phyloP scores from a whole-genome alignment of 1,140 invertebrate genomes.

The Neodiprion pinetum region DNA sequence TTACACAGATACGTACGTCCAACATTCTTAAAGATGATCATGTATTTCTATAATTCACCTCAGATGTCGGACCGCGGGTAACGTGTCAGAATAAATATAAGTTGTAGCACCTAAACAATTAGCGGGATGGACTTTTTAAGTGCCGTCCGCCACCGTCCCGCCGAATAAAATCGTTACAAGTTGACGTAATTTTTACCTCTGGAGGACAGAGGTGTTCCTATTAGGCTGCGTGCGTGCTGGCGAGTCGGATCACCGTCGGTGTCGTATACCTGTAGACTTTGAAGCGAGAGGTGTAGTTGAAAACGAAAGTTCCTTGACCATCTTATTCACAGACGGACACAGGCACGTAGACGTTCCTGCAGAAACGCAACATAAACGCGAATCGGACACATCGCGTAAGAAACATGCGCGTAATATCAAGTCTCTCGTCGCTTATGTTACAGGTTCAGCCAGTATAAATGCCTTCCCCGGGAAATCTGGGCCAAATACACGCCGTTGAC shows the following conservation, averaged over 20 bases:
- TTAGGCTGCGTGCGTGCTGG: not conserved
- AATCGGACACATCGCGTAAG: not conserved
- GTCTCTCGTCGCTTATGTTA: no score
- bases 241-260: not conserved
- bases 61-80: no score
- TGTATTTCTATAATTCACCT: no score
- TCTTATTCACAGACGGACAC: not conserved
- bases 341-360: not conserved
- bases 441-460: no score
- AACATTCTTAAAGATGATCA: no score
- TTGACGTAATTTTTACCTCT: not conserved
- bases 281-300: not conserved
- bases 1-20: no score
- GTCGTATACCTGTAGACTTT: not conserved
- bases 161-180: not conserved
- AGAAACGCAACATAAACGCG: not conserved
- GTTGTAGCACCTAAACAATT: no score
- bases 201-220: not conserved
- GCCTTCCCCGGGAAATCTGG: no score
- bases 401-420: not conserved
- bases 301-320: constrained; percentile 7
- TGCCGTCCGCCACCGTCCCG: no score
- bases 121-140: no score
- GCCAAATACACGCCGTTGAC: no score
- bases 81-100: no score